Base-by-base conservation (phyloP, 2,888 invertebrate genomes). In the Cephus spinipes region DNA sequence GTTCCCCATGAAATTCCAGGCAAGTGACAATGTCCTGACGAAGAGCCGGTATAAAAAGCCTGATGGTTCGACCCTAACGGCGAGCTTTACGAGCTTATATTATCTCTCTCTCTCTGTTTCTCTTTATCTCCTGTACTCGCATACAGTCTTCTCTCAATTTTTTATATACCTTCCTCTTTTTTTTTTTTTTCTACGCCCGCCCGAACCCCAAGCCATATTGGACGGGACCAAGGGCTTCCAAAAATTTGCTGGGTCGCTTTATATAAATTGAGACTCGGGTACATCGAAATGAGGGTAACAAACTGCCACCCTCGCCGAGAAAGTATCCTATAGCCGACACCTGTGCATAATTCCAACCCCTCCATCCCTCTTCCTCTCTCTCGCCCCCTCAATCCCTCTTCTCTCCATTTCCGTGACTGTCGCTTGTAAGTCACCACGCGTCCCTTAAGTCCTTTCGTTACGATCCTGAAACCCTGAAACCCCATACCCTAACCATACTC, bases 361-460 rank as follows among this genome's bases (percentile, higher is more conserved):
- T 40, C 76, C 35, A 12, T 35, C 35, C 12, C 35, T 35, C 3
- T 12, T 11, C 1, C 3, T 32, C 35, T 36, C 73, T 77, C 73
- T 74, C 76, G 73, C 75, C 11, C 34, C 3, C 35, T 68, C 34
- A 55, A 75, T 6, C 35, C 73, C 77, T 34, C 79, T 79, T 79
- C 79, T 75, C 71, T 76, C 75, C 76, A 35, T 68, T 77, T 12
- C 73, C 76, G 68, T 73, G 77, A 76, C 69, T 73, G 73, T 73
- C 68, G 76, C 30, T 30, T 40, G 36, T 40, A 40, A 40, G 40
- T 40, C 40, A 40, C 40, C 40, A 23, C 40, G 40, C 40, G 40
- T 40, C 23, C 40, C 40, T 40, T 40, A 40, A 40, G 40, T 40
- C 40, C 40, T 40, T 23, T 40, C 40, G 40, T 40, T 40, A 40